These are phyloP conservation scores for Macquaria australasica DNA, from an alignment of 2,113 vertebrate genomes.

Conservation along the genomic window DNA sequence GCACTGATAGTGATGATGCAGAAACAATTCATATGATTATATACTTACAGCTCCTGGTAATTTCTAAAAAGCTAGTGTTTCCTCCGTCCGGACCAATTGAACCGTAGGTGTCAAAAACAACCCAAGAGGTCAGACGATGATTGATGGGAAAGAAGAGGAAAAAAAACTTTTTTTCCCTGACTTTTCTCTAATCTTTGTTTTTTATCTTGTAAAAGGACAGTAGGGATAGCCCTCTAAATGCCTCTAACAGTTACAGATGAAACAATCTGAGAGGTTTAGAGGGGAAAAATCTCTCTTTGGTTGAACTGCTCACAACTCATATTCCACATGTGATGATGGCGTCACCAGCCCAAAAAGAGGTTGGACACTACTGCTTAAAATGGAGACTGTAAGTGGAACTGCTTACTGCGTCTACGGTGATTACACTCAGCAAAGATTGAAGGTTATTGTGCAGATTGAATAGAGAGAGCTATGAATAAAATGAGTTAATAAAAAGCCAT, in stretches of 20 bases:
- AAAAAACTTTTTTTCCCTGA: background rate
- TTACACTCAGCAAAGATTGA: background rate
- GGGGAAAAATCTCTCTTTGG: too few relatives aligned
- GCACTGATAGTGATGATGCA: too few relatives aligned
- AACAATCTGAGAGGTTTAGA: background rate
- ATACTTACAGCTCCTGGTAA: background rate
- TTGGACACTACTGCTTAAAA: background rate
- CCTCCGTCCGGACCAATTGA: background rate
- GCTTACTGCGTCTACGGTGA: background rate
- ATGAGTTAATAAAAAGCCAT: conserved; percentile 44
- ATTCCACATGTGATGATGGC: too few relatives aligned
- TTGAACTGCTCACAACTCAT: too few relatives aligned
- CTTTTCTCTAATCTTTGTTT: background rate
- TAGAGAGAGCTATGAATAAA: conserved; percentile 28
- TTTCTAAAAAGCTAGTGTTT: background rate
- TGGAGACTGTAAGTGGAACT: background rate
- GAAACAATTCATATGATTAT: too few relatives aligned
- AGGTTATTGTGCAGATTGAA: conserved; percentile 38
- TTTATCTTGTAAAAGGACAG: background rate
- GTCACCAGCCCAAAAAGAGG: too few relatives aligned
- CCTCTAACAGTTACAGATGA: background rate
- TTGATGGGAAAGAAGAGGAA: background rate
- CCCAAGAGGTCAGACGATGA: background rate
- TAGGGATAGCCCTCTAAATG: too few relatives aligned
- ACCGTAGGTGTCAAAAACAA: background rate